These are phyloP conservation scores for Pipistrellus kuhlii DNA, from an alignment of 2,797 vertebrate species.

Conservation along the genomic window DNA sequence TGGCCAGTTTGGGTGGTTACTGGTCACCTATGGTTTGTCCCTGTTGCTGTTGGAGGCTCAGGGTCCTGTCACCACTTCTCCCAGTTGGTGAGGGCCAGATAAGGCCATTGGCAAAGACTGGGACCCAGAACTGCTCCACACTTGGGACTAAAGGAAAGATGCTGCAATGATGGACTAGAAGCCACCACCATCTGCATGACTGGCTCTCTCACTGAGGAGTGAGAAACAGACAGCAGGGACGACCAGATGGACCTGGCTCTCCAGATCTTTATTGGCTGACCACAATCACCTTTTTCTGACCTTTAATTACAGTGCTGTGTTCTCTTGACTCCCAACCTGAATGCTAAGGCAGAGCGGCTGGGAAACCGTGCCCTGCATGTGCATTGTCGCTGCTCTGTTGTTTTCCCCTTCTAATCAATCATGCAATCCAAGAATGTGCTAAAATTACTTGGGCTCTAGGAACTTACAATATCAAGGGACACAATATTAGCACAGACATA, in stretches of 20 bases:
- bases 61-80: background rate
- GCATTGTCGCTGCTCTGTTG: background rate
- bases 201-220: background rate
- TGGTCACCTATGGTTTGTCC: background rate
- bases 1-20: background rate
- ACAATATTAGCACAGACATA: background rate
- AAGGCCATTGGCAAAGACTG: background rate
- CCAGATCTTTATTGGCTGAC: background rate
- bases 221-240: background rate
- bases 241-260: background rate
- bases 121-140: no score
- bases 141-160: background rate
- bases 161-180: background rate
- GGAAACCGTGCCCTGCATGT: background rate
- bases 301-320: background rate
- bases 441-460: background rate
- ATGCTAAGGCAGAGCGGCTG: background rate
- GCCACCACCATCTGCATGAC: no score
- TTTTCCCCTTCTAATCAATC: background rate
- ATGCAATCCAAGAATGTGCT: background rate
- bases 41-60: background rate
- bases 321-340: background rate
- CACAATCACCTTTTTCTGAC: background rate
- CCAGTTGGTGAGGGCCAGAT: background rate
- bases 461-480: background rate